Base-by-base conservation (phyloP, 2,888 invertebrate genomes). In the Drosophila koepferae region DNA sequence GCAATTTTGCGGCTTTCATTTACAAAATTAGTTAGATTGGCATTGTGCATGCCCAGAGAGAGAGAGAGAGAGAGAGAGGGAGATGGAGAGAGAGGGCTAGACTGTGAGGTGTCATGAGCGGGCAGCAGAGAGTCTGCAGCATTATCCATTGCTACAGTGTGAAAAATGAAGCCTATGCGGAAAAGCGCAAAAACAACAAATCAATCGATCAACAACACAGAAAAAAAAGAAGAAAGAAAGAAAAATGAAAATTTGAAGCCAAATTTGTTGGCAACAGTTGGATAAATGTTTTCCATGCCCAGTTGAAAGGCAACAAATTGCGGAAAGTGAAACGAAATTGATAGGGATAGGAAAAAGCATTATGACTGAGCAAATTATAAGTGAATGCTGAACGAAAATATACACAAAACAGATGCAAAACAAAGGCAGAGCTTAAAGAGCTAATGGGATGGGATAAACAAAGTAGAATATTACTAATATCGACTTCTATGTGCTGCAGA, bases 1-100 rank as follows among this genome's bases (percentile, higher is more conserved):
- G 73, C 83, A 80, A 75, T 81, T 84, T 89, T 84, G 82, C 59
- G 74, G 87, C 77, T 80, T 86, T 84, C 80, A 86, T 87, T 86
- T 84, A 80, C 82, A 74, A 87, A 85, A 85, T 89, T 89, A 83
- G 89, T 68, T 80, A 68, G 74, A 71, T 69, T 68, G 72, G 63
- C 38, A 51, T 60, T 63, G 80, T 60, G 54, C 38, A 36, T 20
- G 36, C 20, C 8, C 38, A 38, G 14, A 16, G 2, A 40, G 40
- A n/a, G 40, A 2, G 40, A n/a, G 40, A 3, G 23, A 2, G 10
- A 14, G 1, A 12, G 14, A 2, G 0, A 1, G 14, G 5, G 1
- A 10, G 14, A 1, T 0, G 1, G 55, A 1, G 14, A 7, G 1
- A 10, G 14, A 1, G 0, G 1, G 55, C 3, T 0, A 10, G 14